A percentile compares a stretch with the other conserved stretches of the same genome.
Evolutionary conservation across 2,113 vertebrate genomes (phyloP).

Genomic region (Pseudonaja textilis): DNA sequence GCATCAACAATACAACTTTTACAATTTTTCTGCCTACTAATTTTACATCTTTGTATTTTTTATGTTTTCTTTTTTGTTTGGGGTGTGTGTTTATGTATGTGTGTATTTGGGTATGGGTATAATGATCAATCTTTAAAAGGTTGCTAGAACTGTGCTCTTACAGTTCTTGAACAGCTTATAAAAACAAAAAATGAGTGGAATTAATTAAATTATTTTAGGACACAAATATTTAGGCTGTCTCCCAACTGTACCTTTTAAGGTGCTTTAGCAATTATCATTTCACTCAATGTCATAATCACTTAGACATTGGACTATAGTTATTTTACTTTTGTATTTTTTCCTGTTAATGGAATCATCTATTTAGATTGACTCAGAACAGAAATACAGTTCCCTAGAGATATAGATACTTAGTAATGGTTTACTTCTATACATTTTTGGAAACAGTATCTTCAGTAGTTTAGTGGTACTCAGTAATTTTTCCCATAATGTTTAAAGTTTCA

Average conservation of each 20-base stretch:
- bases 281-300: background rate
- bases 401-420: background rate
- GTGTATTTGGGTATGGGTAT: background rate
- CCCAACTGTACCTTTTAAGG: background rate
- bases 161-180: background rate
- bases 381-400: background rate
- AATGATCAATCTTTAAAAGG: background rate
- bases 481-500: background rate
- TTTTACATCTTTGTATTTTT: background rate
- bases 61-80: background rate
- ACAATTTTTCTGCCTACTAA: background rate
- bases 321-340: background rate
- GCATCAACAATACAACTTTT: background rate
- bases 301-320: background rate
- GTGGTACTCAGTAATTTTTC: background rate
- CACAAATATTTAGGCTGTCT: background rate
- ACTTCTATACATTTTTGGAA: background rate
- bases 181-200: background rate
- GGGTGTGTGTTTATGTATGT: background rate
- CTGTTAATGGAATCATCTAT: background rate
- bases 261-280: background rate
- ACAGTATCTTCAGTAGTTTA: background rate
- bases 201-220: background rate
- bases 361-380: background rate
- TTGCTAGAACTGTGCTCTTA: background rate